These are phyloP conservation scores for Chouioia cunea DNA, from an alignment of 2,888 invertebrate genomes.

Conservation along the genomic window DNA sequence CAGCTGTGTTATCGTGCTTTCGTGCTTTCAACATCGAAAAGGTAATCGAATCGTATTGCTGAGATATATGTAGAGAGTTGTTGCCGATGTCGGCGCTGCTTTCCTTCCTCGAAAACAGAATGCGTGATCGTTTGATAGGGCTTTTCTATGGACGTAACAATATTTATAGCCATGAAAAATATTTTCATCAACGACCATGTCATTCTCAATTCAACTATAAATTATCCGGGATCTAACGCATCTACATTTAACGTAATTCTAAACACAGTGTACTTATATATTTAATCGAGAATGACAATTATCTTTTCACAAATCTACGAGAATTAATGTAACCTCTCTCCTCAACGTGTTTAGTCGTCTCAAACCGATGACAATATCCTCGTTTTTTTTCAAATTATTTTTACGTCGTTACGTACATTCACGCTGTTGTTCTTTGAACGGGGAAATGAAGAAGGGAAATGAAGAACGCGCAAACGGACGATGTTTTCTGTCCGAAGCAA, in stretches of 20 bases:
- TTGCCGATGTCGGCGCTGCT: no score
- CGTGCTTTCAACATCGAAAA: not conserved
- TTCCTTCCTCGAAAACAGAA: no score
- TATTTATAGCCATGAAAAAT: not conserved
- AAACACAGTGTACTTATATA: not conserved
- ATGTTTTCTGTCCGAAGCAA: not conserved
- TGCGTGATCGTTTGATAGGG: no score
- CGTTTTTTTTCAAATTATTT: not conserved
- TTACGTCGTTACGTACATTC: not conserved
- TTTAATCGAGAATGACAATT: slow-evolving; percentile 26
- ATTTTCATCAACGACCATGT: not conserved
- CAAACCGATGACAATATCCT: not conserved
- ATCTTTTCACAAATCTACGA: slow-evolving; percentile 15
- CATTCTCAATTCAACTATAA: not conserved
- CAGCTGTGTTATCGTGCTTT: not conserved
- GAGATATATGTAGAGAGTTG: no score
- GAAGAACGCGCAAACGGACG: not conserved
- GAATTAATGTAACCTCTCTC: not conserved
- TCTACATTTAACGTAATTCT: not conserved
- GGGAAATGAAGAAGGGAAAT: no score
- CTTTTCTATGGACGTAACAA: no score
- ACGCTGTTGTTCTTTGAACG: no score
- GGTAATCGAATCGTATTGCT: no score
- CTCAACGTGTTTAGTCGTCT: not conserved
- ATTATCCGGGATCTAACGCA: slow-evolving; percentile 24